Base-by-base conservation (phyloP, 1,140 invertebrate genomes). In the Lordiphosa stackelbergi region DNA sequence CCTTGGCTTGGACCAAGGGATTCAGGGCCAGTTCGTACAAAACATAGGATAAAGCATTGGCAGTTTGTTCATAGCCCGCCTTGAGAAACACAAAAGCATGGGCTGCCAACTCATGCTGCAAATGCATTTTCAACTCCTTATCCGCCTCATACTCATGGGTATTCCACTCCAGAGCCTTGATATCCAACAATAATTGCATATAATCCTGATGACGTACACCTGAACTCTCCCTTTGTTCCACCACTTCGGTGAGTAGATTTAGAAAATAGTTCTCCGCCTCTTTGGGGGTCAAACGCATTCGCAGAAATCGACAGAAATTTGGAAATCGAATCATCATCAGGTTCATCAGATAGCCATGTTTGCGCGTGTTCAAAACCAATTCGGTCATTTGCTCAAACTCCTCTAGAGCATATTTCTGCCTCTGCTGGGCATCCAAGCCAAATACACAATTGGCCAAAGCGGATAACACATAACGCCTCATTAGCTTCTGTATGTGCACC, bases 51-150 rank as follows among this genome's bases (percentile, higher is more conserved):
- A 88, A 58, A 0, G 87, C 87, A n/a, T 86, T 85, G 87, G 64
- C 90, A 3, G 56, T 91, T 3, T 91, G 91, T 45, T 92, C 91
- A 68, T 90, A 91, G 4, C 93, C 93, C 1, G 92, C 93, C 6
- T 93, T 81, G 54, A 93, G 89, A 66, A 93, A 93, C 0, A 91
- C 71, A 64, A 93, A 88, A 0, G 90, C 88, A 53, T 93, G 92
- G 2, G 90, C 89, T 0, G 90, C 88, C 53, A 88, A 43, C 9
- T 87, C 86, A 5, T 75, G 54, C 10, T 85, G 66, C 7, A 88
- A 49, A 45, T 86, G 75, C 10, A 41, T 42, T 11, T 56, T 69
- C 1, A 85, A 46, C 37, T 84, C 75, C 41, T 83, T 86, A 53
- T 72, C 66, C 1, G 68, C 34, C 52, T 70, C 57, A 28, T 79